Evolutionary conservation across 2,888 invertebrate species (phyloP).

Genomic region (Eledone cirrhosa): DNA sequence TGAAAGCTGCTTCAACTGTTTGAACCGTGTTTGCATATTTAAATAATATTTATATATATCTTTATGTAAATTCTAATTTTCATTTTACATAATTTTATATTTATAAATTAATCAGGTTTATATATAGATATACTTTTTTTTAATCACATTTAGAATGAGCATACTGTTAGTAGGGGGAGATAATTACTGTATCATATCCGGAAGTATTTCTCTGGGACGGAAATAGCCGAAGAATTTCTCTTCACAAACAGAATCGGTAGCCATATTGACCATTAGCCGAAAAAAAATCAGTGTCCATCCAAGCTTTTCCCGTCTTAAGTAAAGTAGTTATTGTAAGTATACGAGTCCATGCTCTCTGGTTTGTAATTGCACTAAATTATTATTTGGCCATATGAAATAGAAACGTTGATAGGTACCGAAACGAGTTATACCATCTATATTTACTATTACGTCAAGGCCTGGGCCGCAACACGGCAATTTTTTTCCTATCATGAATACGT

Average conservation of each 20-base stretch:
- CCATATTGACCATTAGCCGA: conserved; percentile 28
- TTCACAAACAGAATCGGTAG: conserved; percentile 25
- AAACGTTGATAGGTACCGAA: conserved; percentile 11
- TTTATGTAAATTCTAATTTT: too few relatives aligned
- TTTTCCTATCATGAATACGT: neutral
- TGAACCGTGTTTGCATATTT: too few relatives aligned
- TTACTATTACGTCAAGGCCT: conserved; percentile 28
- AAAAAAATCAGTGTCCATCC: conserved; percentile 26
- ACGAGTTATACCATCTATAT: conserved; percentile 8
- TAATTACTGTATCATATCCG: conserved; percentile 7
- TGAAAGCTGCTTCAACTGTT: too few relatives aligned
- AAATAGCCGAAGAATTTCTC: conserved; percentile 24
- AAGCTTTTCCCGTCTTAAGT: conserved; percentile 22
- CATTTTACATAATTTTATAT: too few relatives aligned
- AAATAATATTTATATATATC: too few relatives aligned
- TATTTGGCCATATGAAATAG: conserved; percentile 3
- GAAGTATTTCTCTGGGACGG: conserved; percentile 26
- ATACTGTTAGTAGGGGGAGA: neutral
- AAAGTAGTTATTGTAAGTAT: conserved; percentile 22
- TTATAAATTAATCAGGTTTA: too few relatives aligned
- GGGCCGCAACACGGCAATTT: neutral
- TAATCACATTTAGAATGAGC: too few relatives aligned
- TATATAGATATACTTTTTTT: too few relatives aligned
- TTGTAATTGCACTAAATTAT: conserved; percentile 4
- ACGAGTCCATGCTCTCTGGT: neutral